Conservation (phyloP, 1,140 invertebrate species). For the Nasonia longicornis region DNA sequence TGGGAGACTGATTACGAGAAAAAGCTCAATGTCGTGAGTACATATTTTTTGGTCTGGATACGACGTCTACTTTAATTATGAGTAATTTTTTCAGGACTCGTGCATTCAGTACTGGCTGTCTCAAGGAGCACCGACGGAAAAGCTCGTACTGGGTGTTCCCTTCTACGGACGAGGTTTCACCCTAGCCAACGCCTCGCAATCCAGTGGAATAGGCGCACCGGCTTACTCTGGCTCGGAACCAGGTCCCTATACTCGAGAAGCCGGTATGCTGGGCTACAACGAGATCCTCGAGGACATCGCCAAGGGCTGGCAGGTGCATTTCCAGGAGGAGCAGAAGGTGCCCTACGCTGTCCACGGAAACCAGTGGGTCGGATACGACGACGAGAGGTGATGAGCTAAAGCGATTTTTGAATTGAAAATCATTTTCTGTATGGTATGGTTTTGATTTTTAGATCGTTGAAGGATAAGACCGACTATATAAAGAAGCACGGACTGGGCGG, state of each 20-base stretch:
- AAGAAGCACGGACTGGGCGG: constrained; percentile 64
- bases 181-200: constrained; percentile 61
- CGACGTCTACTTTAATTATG: too few species aligned
- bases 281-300: constrained; percentile 53
- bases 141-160: constrained; percentile 77
- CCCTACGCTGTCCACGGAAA: constrained; percentile 62
- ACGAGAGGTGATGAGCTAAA: constrained; percentile 58
- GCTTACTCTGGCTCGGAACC: constrained; percentile 56
- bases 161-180: constrained; percentile 79
- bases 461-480: constrained; percentile 43
- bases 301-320: constrained; percentile 49
- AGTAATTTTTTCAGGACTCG: constrained; percentile 55
- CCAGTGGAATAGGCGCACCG: constrained; percentile 60
- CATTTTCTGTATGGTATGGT: background rate
- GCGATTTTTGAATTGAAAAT: too few species aligned
- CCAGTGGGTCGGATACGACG: constrained; percentile 67
- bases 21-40: constrained; percentile 27
- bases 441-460: constrained; percentile 21
- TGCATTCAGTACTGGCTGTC: constrained; percentile 73
- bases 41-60: too few species aligned
- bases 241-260: constrained; percentile 65
- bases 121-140: constrained; percentile 66
- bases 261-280: constrained; percentile 66
- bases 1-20: constrained; percentile 2
- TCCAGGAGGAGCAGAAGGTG: constrained; percentile 58